Conservation (phyloP, 2,113 vertebrate genomes). For the Heterotis niloticus region DNA sequence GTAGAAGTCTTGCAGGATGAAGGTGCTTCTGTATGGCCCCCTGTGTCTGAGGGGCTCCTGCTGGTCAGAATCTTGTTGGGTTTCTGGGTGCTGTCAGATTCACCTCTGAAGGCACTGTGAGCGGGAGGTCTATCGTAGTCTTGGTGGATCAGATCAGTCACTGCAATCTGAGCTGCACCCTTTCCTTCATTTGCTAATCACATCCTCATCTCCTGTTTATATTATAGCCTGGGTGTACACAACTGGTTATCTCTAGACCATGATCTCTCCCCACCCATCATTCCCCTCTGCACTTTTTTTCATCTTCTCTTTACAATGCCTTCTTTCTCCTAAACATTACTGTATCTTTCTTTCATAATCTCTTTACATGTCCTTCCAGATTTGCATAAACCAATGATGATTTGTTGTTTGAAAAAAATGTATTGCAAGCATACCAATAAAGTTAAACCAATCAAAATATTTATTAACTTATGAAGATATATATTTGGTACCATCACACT, state of each 20-base stretch:
- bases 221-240: conserved; percentile 53
- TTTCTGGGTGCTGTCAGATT: neutral
- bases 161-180: conserved; percentile 66
- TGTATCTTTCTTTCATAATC: neutral
- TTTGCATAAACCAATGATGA: neutral
- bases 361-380: neutral
- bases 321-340: neutral
- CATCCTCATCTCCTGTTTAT: conserved; percentile 64
- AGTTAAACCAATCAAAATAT: too few species aligned
- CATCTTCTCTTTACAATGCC: neutral
- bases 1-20: neutral
- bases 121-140: conserved; percentile 32
- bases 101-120: neutral
- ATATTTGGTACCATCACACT: too few species aligned
- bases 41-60: neutral
- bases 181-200: conserved; percentile 70
- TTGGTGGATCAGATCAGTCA: conserved; percentile 4
- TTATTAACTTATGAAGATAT: too few species aligned
- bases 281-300: conserved; percentile 32
- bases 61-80: neutral
- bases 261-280: conserved; percentile 39
- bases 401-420: too few species aligned
- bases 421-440: too few species aligned
- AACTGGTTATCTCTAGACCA: conserved; percentile 45
- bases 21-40: too few species aligned